Percentiles rank a stretch among this genome's conserved stretches.
Evolutionary conservation across 2,113 vertebrate genomes (phyloP).

Genomic region (Cyanistes caeruleus): DNA sequence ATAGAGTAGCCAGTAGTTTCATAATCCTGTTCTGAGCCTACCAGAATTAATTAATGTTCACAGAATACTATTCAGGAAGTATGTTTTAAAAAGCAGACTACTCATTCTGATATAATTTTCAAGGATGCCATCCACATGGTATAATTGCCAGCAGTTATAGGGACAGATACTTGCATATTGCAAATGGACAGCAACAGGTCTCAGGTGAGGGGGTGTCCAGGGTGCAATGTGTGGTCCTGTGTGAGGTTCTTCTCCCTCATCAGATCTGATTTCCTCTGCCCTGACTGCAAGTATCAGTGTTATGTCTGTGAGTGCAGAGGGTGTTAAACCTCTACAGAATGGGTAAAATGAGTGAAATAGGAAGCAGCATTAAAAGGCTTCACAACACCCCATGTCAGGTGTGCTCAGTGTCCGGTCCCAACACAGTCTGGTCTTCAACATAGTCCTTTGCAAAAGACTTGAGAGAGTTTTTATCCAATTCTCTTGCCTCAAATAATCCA

Average conservation of each 20-base stretch:
- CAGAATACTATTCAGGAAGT: constrained; percentile 53
- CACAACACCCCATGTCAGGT: accelerated
- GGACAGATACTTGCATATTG: neutral
- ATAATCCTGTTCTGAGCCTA: constrained; percentile 48
- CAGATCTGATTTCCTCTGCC: neutral
- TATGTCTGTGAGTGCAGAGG: neutral
- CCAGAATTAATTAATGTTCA: constrained; percentile 62
- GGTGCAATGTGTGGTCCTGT: neutral
- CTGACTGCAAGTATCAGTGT: neutral
- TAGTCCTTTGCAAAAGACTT: neutral
- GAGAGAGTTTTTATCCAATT: neutral
- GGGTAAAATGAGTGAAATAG: neutral
- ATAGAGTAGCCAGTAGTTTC: constrained; percentile 46
- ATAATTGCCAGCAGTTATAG: neutral
- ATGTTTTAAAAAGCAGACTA: constrained; percentile 50
- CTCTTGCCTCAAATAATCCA: neutral
- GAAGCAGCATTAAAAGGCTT: neutral
- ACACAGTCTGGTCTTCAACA: neutral
- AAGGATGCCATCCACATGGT: neutral
- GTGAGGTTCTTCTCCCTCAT: neutral
- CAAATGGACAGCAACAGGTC: neutral
- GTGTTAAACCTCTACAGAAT: neutral
- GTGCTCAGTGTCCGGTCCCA: neutral
- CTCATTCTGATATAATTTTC: constrained; percentile 45
- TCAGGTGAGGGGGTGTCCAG: neutral